Evolutionary conservation across 2,888 invertebrate species (phyloP).

Genomic region (Melieria omissa): DNA sequence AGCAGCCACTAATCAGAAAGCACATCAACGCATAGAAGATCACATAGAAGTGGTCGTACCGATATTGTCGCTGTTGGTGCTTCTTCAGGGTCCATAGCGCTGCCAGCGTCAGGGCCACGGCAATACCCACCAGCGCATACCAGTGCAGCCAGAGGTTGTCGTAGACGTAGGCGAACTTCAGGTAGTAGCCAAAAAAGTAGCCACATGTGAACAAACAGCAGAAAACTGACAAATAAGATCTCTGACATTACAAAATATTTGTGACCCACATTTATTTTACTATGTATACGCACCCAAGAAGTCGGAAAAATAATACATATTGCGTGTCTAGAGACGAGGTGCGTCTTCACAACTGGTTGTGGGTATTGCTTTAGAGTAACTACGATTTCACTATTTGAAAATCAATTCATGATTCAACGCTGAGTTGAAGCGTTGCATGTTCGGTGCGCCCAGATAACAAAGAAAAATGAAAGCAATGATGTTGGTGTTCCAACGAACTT

Average conservation of each 20-base stretch:
- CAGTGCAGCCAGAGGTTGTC: constrained; percentile 57
- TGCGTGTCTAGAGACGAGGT: not conserved
- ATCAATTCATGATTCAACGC: not conserved
- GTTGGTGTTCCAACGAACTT: not conserved
- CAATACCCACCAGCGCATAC: constrained; percentile 50
- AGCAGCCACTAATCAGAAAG: constrained; percentile 54
- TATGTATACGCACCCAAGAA: constrained; percentile 26
- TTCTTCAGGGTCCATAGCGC: constrained; percentile 55
- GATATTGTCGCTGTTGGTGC: constrained; percentile 50
- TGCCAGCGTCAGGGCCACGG: constrained; percentile 46
- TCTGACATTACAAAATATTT: not conserved
- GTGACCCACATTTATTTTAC: not conserved
- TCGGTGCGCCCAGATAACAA: not conserved
- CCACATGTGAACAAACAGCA: constrained; percentile 56
- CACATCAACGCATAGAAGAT: constrained; percentile 59
- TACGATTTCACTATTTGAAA: not conserved
- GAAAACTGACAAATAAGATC: constrained; percentile 43
- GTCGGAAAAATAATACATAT: constrained; percentile 37
- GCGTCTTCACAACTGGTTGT: constrained; percentile 4
- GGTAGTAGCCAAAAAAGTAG: constrained; percentile 55
- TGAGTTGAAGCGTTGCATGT: not conserved
- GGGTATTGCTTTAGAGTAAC: not conserved
- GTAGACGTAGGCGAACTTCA: constrained; percentile 56
- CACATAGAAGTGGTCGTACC: constrained; percentile 58
- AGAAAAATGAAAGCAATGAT: not conserved